Evolutionary conservation across 2,888 invertebrate species (phyloP).

Genomic region (Asteroscopus sphinx): DNA sequence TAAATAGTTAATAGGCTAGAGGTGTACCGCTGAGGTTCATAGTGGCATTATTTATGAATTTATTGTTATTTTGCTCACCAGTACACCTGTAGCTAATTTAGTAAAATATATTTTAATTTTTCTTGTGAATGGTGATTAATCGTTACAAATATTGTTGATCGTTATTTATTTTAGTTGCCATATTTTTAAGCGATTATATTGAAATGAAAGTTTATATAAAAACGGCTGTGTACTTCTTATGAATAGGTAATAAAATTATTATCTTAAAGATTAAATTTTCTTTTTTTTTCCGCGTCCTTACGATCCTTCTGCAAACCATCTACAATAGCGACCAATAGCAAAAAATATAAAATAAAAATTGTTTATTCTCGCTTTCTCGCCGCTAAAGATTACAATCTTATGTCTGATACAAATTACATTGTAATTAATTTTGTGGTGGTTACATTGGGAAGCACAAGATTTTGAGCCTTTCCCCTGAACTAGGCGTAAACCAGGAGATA

Average conservation of each 20-base stretch:
- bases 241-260: constrained; percentile 71
- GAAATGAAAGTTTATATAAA: constrained; percentile 66
- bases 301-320: background rate
- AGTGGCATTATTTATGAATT: background rate
- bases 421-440: too few relatives aligned
- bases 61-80: background rate
- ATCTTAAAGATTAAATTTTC: constrained; percentile 14
- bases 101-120: constrained; percentile 15
- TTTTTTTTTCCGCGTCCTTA: constrained; percentile 28
- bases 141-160: constrained; percentile 43
- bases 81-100: constrained; percentile 3
- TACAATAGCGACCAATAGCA: too few relatives aligned
- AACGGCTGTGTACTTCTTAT: constrained; percentile 88
- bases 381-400: too few relatives aligned
- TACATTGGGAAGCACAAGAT: too few relatives aligned
- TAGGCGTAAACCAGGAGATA: too few relatives aligned
- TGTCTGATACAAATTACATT: too few relatives aligned
- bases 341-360: too few relatives aligned
- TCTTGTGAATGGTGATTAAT: constrained; percentile 28
- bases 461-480: too few relatives aligned
- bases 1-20: constrained; percentile 13
- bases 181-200: constrained; percentile 39
- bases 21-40: constrained; percentile 11
- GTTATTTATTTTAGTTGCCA: constrained; percentile 53
- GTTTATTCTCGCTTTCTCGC: too few relatives aligned